These are phyloP conservation scores for Phrixothrix hirtus DNA, from an alignment of 2,888 invertebrate species.

Conservation along the genomic window DNA sequence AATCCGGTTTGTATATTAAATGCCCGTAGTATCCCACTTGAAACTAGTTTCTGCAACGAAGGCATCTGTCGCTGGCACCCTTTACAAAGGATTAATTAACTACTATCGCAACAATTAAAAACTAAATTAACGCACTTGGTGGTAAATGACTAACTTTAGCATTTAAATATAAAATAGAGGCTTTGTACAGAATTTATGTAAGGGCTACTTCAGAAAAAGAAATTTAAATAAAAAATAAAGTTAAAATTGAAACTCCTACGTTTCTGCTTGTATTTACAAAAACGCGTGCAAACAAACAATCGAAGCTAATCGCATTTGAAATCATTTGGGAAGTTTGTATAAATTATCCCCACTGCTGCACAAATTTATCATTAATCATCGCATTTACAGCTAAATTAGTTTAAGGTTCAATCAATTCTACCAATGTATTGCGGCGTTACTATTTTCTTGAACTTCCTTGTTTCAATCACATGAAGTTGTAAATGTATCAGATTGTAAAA, in stretches of 20 bases:
- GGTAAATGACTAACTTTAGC: not conserved
- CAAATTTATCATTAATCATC: slow-evolving; percentile 13
- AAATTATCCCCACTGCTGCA: slow-evolving; percentile 6
- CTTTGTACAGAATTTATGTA: not conserved
- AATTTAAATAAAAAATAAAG: not conserved
- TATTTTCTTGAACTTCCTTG: too few relatives aligned
- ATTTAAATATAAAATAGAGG: not conserved
- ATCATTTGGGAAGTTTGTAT: slow-evolving; percentile 1
- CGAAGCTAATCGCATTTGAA: slow-evolving; percentile 2
- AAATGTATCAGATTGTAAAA: too few relatives aligned
- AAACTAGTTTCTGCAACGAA: slow-evolving; percentile 30
- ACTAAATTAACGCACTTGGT: slow-evolving; percentile 25
- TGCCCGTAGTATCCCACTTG: slow-evolving; percentile 17
- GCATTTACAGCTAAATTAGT: slow-evolving; percentile 10
- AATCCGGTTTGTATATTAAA: slow-evolving; percentile 27
- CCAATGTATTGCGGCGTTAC: too few relatives aligned
- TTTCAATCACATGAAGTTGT: too few relatives aligned
- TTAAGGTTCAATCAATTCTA: too few relatives aligned
- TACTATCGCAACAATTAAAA: slow-evolving; percentile 42
- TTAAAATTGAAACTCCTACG: not conserved
- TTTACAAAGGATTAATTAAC: slow-evolving; percentile 45
- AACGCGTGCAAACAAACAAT: not conserved
- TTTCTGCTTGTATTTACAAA: not conserved
- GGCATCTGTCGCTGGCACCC: slow-evolving; percentile 43
- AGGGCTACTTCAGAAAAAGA: not conserved